phyloP scores from a whole-genome alignment of 2,113 vertebrate genomes.

The Saccopteryx bilineata region DNA sequence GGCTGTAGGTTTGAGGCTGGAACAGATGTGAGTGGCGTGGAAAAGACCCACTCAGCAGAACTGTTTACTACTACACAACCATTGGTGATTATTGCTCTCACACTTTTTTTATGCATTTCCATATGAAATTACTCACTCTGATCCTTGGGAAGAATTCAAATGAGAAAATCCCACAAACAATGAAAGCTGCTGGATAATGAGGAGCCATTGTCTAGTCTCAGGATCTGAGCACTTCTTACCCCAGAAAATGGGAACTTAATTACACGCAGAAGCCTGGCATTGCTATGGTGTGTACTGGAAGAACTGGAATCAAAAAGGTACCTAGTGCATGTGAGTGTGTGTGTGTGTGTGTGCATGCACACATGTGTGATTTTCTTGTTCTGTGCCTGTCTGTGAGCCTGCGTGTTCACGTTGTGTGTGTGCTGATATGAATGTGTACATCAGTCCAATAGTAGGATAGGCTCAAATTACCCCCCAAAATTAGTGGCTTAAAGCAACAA shows the following conservation, averaged over 20 bases:
- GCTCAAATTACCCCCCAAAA: constrained; percentile 48
- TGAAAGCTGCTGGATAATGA: constrained; percentile 68
- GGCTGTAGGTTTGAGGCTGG: background rate
- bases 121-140: constrained; percentile 82
- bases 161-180: constrained; percentile 85
- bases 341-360: too few species aligned
- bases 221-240: constrained; percentile 31
- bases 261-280: background rate
- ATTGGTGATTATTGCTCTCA: constrained; percentile 66
- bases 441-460: background rate
- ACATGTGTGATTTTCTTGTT: background rate
- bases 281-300: background rate
- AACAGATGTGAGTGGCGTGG: background rate
- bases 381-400: background rate
- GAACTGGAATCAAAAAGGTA: background rate
- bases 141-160: constrained; percentile 85
- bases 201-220: constrained; percentile 64
- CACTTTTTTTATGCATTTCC: constrained; percentile 84
- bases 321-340: fast-evolving
- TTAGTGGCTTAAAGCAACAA: background rate
- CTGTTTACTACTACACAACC: constrained; percentile 72
- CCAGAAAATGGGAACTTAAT: background rate
- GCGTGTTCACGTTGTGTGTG: background rate
- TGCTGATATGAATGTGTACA: background rate
- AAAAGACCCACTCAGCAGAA: constrained; percentile 58